Evolutionary conservation across 2,797 vertebrate genomes (phyloP).

Genomic region (Zalophus californianus): DNA sequence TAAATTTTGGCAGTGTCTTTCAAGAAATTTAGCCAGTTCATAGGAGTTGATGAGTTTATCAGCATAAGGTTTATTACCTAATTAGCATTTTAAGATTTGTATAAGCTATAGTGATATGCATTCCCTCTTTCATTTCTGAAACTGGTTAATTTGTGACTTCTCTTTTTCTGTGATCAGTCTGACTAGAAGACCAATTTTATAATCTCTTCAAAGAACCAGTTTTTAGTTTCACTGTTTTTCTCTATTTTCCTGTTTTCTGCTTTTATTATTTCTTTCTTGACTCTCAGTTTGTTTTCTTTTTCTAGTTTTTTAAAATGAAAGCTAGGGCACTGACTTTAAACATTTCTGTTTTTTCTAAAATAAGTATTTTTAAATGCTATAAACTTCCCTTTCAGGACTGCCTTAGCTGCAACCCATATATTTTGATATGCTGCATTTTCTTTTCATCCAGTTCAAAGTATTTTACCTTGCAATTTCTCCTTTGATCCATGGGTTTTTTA

Average conservation of each 20-base stretch:
- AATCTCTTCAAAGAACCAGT: neutral
- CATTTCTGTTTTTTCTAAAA: slow-evolving; percentile 31
- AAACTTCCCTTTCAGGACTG: neutral
- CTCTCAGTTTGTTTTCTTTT: neutral
- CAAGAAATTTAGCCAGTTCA: neutral
- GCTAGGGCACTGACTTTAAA: neutral
- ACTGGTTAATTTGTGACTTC: neutral
- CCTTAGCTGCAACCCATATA: neutral
- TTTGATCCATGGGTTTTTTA: slow-evolving; percentile 4
- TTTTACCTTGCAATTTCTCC: neutral
- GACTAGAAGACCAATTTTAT: neutral
- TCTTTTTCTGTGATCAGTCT: neutral
- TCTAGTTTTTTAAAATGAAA: neutral
- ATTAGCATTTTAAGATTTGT: neutral
- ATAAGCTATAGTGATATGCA: neutral
- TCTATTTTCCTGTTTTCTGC: slow-evolving; percentile 10
- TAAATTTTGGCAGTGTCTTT: neutral
- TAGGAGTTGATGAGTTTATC: neutral
- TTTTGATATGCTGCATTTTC: neutral
- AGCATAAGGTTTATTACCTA: neutral
- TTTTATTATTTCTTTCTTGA: slow-evolving; percentile 17
- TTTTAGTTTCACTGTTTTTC: slow-evolving; percentile 29
- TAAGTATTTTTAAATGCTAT: neutral
- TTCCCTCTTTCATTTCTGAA: neutral
- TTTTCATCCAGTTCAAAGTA: slow-evolving; percentile 31